Evolutionary conservation across 92 coral and sea anemone species (phyloP), one percentile per base, ranked within the genome.

Genomic region (Parazoanthus darwini): DNA sequence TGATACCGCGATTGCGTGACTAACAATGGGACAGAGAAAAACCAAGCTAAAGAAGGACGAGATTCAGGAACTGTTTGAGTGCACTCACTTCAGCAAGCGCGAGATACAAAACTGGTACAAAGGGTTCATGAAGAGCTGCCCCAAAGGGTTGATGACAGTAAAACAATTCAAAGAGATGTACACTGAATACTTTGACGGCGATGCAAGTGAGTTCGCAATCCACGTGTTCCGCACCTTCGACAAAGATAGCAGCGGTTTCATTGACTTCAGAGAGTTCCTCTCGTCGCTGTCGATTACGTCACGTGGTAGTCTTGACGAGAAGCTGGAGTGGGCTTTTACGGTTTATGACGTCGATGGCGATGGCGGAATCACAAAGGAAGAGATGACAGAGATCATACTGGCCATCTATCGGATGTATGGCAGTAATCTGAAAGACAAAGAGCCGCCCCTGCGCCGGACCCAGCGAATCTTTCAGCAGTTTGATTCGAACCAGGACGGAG

Each of bases 191-290:
- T 97, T 97, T 77, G 96, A 97, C 18, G 99, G 99, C 0, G 99
- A 97, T 80, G 96, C 99, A 6, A 84, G 91, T 54, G 93, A 91
- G 58, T 97, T 97, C 86, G 96, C 99, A 8, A 88, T 78, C 66
- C 99, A 97, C 74, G 99, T 96, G 48, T 97, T 97, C 75, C 93
- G 99, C 25, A 93, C 98, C 25, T 97, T 97, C 67, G 99, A 97
- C 82, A 78, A 88, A 13, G 98, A 97, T 87, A 93, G 89, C 29
- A 94, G 96, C 77, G 99, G 99, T 20, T 81, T 77, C 86, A 93
- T 93, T 71, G 99, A 97, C 91, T 97, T 97, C 85, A 92, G 95
- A 85, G 99, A 97, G 74, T 97, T 97, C 89, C 88, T 97, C 94
- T 88, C 93, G 26, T 95, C 98, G 44, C 82, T 97, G 3, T 97